Conservation (phyloP, 2,888 invertebrate species). For the Sepiola atlantica region DNA sequence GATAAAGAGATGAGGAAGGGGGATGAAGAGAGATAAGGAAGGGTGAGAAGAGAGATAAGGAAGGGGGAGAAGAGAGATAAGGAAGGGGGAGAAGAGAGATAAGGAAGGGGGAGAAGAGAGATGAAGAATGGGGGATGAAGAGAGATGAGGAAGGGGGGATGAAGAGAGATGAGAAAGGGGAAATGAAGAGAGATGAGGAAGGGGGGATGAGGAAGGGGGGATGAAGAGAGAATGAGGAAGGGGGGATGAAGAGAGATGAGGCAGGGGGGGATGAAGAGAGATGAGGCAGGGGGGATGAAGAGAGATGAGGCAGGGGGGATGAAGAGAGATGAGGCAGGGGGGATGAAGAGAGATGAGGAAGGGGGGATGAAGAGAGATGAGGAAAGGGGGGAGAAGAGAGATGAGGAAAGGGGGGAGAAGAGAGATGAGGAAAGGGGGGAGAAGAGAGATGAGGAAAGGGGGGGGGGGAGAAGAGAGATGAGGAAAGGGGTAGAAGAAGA, state of each 20-base stretch:
- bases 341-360: background rate
- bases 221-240: background rate
- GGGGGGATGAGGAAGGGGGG: background rate
- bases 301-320: no score
- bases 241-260: background rate
- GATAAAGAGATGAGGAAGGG: no score
- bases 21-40: no score
- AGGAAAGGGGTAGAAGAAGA: no score
- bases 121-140: no score
- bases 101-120: no score
- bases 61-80: no score
- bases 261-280: background rate
- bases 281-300: no score
- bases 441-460: rapidly evolving
- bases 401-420: background rate
- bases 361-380: background rate
- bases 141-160: background rate
- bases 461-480: background rate
- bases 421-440: background rate
- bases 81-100: no score
- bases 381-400: background rate
- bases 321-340: background rate
- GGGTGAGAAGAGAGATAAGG: no score
- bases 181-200: background rate
- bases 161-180: background rate